phyloP scores from a whole-genome alignment of 2,888 invertebrate species.

The Schizotus pectinicornis region DNA sequence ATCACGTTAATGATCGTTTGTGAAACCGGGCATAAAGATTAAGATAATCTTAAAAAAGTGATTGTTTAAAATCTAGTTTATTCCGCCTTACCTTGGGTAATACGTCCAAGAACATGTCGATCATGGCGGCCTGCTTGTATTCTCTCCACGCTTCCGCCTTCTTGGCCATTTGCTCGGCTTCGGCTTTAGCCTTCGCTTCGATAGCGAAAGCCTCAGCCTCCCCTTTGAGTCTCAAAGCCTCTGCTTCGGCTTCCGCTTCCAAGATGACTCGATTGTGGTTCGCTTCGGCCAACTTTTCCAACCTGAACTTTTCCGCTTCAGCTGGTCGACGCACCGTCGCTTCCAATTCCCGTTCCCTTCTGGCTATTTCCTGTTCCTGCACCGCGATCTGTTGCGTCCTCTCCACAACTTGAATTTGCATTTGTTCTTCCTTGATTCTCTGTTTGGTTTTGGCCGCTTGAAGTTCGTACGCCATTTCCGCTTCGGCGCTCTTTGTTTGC shows the following conservation, averaged over 20 bases:
- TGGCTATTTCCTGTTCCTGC: conserved; percentile 94
- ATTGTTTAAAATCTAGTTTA: not conserved
- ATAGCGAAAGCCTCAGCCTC: conserved; percentile 94
- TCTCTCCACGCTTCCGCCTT: conserved; percentile 98
- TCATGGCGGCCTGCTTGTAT: conserved; percentile 94
- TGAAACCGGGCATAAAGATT: no score
- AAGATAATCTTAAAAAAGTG: not conserved
- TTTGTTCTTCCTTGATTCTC: conserved; percentile 89
- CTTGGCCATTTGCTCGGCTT: conserved; percentile 96
- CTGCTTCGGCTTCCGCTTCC: conserved; percentile 95
- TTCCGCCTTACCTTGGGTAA: conserved; percentile 82
- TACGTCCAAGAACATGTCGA: conserved; percentile 95
- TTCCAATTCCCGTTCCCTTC: conserved; percentile 90
- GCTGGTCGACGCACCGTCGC: conserved; percentile 93
- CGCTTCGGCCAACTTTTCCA: conserved; percentile 95
- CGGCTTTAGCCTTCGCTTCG: conserved; percentile 92
- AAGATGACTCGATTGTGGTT: conserved; percentile 86
- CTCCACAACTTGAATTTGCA: conserved; percentile 80
- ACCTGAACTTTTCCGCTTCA: conserved; percentile 89
- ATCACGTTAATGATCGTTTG: no score
- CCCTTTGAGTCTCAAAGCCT: conserved; percentile 83
- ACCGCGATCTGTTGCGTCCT: conserved; percentile 86
- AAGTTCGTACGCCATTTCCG: conserved; percentile 90
- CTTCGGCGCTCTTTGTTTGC: conserved; percentile 92
- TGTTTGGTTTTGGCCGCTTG: conserved; percentile 97